phyloP scores from a whole-genome alignment of 53 echinoderm and acorn worm species.

The Crossaster papposus region DNA sequence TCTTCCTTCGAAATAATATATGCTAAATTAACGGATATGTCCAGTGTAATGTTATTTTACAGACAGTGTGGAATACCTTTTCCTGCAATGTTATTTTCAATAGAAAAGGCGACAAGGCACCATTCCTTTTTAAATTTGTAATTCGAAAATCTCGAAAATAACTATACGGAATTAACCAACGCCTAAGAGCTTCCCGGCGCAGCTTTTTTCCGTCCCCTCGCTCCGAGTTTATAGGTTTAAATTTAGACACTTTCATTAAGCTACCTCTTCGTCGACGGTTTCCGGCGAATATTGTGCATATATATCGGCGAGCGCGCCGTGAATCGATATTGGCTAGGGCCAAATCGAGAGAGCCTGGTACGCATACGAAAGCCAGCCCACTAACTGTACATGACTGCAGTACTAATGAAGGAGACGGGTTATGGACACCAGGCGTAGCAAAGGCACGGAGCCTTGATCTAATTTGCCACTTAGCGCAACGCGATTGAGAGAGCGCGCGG shows the following conservation, averaged over 20 bases:
- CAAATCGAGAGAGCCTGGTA: conserved; percentile 50
- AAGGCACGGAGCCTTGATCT: conserved; percentile 34
- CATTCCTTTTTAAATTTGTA: background rate
- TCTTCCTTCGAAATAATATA: too few relatives aligned
- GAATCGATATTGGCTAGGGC: conserved; percentile 34
- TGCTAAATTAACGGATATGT: too few relatives aligned
- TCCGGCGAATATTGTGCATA: conserved; percentile 49
- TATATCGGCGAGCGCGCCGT: conserved; percentile 14
- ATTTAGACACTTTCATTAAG: conserved; percentile 36
- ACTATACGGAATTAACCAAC: too few relatives aligned
- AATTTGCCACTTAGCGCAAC: conserved; percentile 53
- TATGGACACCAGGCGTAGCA: conserved; percentile 47
- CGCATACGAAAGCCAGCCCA: conserved; percentile 1
- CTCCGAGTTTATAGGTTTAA: conserved; percentile 13
- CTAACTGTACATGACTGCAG: too few relatives aligned
- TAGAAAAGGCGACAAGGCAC: background rate
- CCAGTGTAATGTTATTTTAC: too few relatives aligned
- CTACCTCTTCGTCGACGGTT: conserved; percentile 11
- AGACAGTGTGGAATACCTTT: too few relatives aligned
- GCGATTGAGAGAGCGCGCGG: conserved; percentile 32
- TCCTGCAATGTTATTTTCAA: too few relatives aligned
- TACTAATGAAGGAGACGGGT: background rate
- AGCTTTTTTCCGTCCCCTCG: background rate
- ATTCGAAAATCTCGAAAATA: background rate
- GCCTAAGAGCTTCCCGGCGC: background rate